These are phyloP conservation scores for Stenopsyche tienmushanensis DNA, from an alignment of 1,140 invertebrate species.

Conservation along the genomic window DNA sequence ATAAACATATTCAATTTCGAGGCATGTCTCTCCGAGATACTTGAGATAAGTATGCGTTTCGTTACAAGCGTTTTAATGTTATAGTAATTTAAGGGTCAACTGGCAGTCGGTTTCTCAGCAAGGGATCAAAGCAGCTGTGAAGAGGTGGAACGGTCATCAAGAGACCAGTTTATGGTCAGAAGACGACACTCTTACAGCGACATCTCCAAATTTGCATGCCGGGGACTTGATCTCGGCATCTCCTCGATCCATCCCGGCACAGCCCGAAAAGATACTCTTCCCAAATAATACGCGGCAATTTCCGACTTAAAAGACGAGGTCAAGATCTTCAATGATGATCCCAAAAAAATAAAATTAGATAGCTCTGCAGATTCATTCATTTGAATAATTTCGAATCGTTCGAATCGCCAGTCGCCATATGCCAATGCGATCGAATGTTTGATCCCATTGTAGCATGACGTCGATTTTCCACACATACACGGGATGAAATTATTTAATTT, in stretches of 20 bases:
- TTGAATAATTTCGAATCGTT: no score
- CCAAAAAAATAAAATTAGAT: no score
- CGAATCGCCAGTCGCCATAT: neutral
- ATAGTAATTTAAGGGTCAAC: neutral
- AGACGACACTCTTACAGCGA: slow-evolving; percentile 23
- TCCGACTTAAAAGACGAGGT: no score
- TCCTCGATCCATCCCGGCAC: neutral
- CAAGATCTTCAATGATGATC: no score
- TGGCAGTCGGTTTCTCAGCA: neutral
- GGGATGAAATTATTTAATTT: no score
- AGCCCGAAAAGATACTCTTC: neutral
- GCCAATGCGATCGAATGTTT: neutral
- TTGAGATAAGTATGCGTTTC: no score
- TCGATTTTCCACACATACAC: no score
- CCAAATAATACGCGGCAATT: neutral
- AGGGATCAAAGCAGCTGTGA: slow-evolving; percentile 12
- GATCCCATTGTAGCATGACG: no score
- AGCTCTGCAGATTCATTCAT: no score
- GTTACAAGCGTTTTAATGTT: no score
- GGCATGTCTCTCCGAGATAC: no score
- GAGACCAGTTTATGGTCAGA: slow-evolving; percentile 32
- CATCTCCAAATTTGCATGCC: slow-evolving; percentile 38
- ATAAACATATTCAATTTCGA: no score
- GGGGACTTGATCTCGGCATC: slow-evolving; percentile 26
- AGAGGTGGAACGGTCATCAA: slow-evolving; percentile 30